Evolutionary conservation across 2,797 vertebrate genomes (phyloP), one percentile per base, ranked within the genome.

Genomic region (Lacerta bilineata): DNA sequence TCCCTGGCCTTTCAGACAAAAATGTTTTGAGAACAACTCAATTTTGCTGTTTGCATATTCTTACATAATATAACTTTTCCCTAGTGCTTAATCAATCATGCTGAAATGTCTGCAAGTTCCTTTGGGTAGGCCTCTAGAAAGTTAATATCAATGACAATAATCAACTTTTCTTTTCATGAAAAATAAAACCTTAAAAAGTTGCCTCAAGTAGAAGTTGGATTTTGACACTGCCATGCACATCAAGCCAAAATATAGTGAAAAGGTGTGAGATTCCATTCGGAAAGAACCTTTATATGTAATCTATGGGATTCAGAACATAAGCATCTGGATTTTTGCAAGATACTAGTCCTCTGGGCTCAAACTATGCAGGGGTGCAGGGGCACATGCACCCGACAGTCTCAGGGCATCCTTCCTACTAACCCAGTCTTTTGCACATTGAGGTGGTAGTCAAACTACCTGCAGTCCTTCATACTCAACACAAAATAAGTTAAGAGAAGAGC

Each of bases 41-140:
- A 93, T 94, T 95, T 82, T 64, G 87, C 92, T 95, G 96, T 96
- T 96, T 96, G 95, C 92, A 95, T 96, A 95, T 93, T 95, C 95
- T 96, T 97, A 95, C 93, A 87, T 95, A 95, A 94, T 94, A 95
- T 95, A 95, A 95, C 93, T 95, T 96, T 96, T 95, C 94, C 68
- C 95, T 95, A 97, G 93, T 95, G 96, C 97, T 96, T 97, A 97
- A 97, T 97, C 90, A 94, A 97, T 96, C 93, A 92, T 84, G 95
- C 95, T 96, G 96, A 96, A 96, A 93, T 96, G 95, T 93, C 94
- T 95, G 88, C 93, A 95, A 94, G 95, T 93, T 80, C 90, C 89
- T 91, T 82, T 85, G 90, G 95, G 92, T 95, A 96, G 96, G 91
- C 86, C 89, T 93, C 15, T 87, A 93, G 92, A 94, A 94, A 33